Conservation (phyloP, 2,888 invertebrate species). For the Muschampia plurimacula region DNA sequence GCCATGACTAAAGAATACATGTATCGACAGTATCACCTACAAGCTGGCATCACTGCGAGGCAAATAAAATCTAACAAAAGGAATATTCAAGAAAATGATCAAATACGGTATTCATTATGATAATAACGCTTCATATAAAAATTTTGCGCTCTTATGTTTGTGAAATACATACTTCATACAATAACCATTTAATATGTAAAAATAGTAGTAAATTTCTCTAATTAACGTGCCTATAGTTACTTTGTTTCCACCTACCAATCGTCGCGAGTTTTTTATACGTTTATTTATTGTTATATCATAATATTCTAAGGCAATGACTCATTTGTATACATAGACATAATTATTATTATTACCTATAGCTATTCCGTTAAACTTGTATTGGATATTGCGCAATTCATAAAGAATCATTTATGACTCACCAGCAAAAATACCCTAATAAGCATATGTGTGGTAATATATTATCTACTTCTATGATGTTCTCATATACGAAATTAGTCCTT, state of each 20-base stretch:
- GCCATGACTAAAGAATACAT: slow-evolving; percentile 83
- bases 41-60: slow-evolving; percentile 69
- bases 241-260: neutral
- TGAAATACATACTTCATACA: neutral
- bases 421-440: slow-evolving; percentile 63
- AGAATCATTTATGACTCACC: slow-evolving; percentile 70
- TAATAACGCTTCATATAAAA: neutral
- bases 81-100: neutral
- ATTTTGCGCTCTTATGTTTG: neutral
- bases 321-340: slow-evolving; percentile 52
- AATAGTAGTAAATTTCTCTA: neutral
- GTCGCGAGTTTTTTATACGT: neutral
- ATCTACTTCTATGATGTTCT: neutral
- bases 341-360: slow-evolving; percentile 58
- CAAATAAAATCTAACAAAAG: slow-evolving; percentile 63
- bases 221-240: neutral
- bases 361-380: slow-evolving; percentile 76
- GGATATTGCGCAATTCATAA: slow-evolving; percentile 73
- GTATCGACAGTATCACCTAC: slow-evolving; percentile 78
- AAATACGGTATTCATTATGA: slow-evolving; percentile 17
- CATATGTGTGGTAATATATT: slow-evolving; percentile 44
- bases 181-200: neutral
- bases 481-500: neutral
- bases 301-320: slow-evolving; percentile 58
- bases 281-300: slow-evolving; percentile 10